Conservation (phyloP, 2,888 invertebrate genomes). For the Drosophila mimica region DNA sequence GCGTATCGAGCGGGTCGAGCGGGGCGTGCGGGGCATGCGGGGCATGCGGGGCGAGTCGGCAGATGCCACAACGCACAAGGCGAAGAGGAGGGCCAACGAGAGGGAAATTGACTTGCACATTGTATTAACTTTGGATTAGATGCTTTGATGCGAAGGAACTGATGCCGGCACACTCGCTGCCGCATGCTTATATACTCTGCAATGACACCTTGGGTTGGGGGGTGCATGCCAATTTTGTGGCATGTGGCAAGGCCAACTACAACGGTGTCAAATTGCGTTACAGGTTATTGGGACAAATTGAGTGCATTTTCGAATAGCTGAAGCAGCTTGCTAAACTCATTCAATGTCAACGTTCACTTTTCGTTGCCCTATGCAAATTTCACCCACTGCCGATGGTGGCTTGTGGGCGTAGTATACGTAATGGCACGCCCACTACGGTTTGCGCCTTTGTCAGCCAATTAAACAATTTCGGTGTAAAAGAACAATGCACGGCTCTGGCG, state of each 20-base stretch:
- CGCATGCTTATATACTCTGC: constrained; percentile 50
- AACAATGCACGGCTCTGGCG: constrained; percentile 47
- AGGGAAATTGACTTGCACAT: constrained; percentile 58
- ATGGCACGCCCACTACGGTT: constrained; percentile 1
- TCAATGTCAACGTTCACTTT: constrained; percentile 72
- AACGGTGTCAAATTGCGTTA: constrained; percentile 68
- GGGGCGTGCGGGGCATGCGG: too few relatives aligned
- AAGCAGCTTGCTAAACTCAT: constrained; percentile 69
- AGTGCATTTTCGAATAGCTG: constrained; percentile 68
- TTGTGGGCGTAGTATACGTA: not conserved
- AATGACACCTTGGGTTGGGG: constrained; percentile 5
- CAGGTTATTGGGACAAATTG: constrained; percentile 65
- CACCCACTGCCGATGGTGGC: constrained; percentile 3
- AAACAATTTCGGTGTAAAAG: constrained; percentile 73
- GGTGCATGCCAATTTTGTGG: not conserved
- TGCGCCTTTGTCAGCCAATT: constrained; percentile 70
- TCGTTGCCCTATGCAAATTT: constrained; percentile 78
- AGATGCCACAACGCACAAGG: constrained; percentile 22
- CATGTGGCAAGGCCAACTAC: constrained; percentile 28
- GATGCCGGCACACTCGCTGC: constrained; percentile 33
- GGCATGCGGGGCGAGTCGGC: not conserved
- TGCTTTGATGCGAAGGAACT: constrained; percentile 41
- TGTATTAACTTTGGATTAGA: constrained; percentile 41
- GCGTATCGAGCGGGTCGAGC: constrained; percentile 1
- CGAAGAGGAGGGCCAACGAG: constrained; percentile 33